Conservation (phyloP, 2,797 vertebrate species). For the Ctenochaetus hawaiiensis region DNA sequence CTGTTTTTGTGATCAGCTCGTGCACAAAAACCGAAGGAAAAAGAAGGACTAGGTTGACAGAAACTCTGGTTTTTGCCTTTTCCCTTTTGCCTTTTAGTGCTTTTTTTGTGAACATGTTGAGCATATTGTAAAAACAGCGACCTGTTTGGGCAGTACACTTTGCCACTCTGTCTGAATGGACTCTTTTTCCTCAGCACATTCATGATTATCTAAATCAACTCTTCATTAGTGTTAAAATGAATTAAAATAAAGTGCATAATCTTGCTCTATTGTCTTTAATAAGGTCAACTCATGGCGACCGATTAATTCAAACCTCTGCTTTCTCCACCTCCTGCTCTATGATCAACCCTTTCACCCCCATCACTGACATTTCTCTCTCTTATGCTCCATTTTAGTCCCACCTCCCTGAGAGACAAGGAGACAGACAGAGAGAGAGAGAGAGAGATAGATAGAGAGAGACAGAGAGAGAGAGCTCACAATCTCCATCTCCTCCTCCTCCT, state of each 20-base stretch:
- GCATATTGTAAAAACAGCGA: neutral
- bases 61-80: no score
- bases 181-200: neutral
- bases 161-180: neutral
- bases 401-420: conserved; percentile 57
- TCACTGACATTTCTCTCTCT: conserved; percentile 58
- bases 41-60: neutral
- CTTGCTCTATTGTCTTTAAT: conserved; percentile 27
- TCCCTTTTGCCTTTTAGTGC: no score
- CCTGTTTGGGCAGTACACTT: neutral
- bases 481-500: conserved; percentile 53
- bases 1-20: neutral
- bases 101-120: neutral
- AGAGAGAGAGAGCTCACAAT: conserved; percentile 47
- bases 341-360: conserved; percentile 36
- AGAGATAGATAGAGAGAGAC: conserved; percentile 27
- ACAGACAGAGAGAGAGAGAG: conserved; percentile 19
- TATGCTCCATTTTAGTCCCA: conserved; percentile 72
- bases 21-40: conserved; percentile 1
- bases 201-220: neutral
- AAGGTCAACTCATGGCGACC: conserved; percentile 48
- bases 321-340: conserved; percentile 38
- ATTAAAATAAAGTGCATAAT: conserved; percentile 13
- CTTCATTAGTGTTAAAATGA: conserved; percentile 5
- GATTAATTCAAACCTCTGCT: conserved; percentile 44